Percentiles rank a stretch among this genome's conserved stretches.
phyloP scores from a whole-genome alignment of 2,888 invertebrate species.

The Pseudanteris insignis region DNA sequence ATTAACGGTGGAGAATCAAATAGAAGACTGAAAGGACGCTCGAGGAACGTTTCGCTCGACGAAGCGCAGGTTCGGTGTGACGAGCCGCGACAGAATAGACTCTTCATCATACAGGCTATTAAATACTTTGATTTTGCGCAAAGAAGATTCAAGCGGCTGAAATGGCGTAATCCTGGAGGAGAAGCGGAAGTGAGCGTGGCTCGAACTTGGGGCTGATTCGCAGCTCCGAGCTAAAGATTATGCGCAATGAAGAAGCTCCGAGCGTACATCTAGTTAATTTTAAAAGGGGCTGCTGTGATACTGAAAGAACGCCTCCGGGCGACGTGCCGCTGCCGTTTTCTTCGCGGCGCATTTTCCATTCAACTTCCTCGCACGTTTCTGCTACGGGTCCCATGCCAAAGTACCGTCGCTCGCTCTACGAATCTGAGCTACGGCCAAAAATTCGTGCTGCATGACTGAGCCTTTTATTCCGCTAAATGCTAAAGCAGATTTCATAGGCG shows the following conservation, averaged over 20 bases:
- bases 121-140: conserved; percentile 37
- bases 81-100: conserved; percentile 25
- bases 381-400: no score
- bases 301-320: conserved; percentile 40
- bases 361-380: conserved; percentile 35
- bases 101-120: conserved; percentile 18
- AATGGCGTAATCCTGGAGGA: conserved; percentile 31
- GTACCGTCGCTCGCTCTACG: no score
- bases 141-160: conserved; percentile 22
- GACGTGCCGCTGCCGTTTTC: conserved; percentile 40
- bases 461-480: no score
- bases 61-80: conserved; percentile 5
- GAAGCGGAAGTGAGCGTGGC: conserved; percentile 43
- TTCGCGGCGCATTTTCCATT: conserved; percentile 38
- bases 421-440: no score
- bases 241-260: conserved; percentile 38
- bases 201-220: conserved; percentile 41
- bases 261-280: conserved; percentile 44
- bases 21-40: neutral
- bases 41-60: neutral
- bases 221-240: conserved; percentile 41
- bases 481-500: no score
- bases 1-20: no score
- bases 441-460: no score
- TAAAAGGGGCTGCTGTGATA: conserved; percentile 36